Conservation (phyloP, 2,797 vertebrate genomes). For the Melanotaenia pygmaea region DNA sequence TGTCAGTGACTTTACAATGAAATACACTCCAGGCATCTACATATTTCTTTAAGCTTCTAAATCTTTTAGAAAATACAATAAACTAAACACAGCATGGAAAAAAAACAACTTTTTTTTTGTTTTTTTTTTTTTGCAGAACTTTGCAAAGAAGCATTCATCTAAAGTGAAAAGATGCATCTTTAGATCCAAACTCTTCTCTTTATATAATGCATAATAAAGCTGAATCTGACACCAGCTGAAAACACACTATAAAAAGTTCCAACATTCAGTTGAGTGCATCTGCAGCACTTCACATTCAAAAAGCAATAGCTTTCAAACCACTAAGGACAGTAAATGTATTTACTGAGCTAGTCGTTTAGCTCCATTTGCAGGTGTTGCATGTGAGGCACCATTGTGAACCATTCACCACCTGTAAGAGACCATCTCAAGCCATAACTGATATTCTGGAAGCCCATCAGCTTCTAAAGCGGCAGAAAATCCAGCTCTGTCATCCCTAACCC, state of each 20-base stretch:
- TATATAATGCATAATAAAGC: constrained; percentile 42
- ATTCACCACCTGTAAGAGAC: constrained; percentile 79
- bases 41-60: not conserved
- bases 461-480: constrained; percentile 82
- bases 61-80: not conserved
- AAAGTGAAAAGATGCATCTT: constrained; percentile 3
- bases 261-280: constrained; percentile 48
- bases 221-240: constrained; percentile 37
- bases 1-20: not conserved
- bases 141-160: constrained; percentile 10
- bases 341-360: constrained; percentile 71
- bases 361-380: constrained; percentile 71
- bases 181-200: constrained; percentile 30
- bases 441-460: constrained; percentile 77
- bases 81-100: not conserved
- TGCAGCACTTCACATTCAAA: constrained; percentile 65
- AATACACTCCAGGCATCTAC: not conserved
- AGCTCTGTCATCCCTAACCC: constrained; percentile 79
- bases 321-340: constrained; percentile 74
- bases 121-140: constrained; percentile 15
- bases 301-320: constrained; percentile 72
- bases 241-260: constrained; percentile 40
- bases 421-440: constrained; percentile 81
- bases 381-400: constrained; percentile 78
- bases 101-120: not conserved